Evolutionary conservation across 2,797 vertebrate genomes (phyloP).

Genomic region (Lacerta bilineata): DNA sequence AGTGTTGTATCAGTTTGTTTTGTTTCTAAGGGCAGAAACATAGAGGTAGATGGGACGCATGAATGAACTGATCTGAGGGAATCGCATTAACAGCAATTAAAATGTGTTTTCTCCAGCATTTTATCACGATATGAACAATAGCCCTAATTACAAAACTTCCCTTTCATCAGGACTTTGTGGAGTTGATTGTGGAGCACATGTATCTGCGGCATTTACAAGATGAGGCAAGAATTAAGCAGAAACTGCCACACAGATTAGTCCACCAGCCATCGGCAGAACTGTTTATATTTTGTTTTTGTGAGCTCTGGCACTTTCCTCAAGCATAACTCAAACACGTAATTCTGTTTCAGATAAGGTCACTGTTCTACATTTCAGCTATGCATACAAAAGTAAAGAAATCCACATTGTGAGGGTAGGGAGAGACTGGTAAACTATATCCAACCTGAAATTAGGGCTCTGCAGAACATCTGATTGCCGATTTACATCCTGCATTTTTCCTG

Average conservation of each 20-base stretch:
- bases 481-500: neutral
- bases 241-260: neutral
- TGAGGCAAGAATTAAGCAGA: neutral
- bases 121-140: slow-evolving; percentile 24
- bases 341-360: neutral
- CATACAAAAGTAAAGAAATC: neutral
- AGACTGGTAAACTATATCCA: neutral
- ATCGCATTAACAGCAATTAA: slow-evolving; percentile 3
- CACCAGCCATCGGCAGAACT: neutral
- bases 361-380: neutral
- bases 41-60: neutral
- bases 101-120: slow-evolving; percentile 14
- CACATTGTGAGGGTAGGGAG: neutral
- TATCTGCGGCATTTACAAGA: neutral
- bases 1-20: neutral
- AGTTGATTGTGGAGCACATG: neutral
- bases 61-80: neutral
- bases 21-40: neutral
- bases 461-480: neutral
- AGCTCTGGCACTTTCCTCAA: neutral
- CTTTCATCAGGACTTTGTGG: slow-evolving; percentile 11
- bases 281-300: neutral
- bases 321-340: neutral
- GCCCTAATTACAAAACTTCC: neutral
- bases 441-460: neutral